Base-by-base conservation (phyloP, 2,113 vertebrate genomes). In the Cebidichthys violaceus region DNA sequence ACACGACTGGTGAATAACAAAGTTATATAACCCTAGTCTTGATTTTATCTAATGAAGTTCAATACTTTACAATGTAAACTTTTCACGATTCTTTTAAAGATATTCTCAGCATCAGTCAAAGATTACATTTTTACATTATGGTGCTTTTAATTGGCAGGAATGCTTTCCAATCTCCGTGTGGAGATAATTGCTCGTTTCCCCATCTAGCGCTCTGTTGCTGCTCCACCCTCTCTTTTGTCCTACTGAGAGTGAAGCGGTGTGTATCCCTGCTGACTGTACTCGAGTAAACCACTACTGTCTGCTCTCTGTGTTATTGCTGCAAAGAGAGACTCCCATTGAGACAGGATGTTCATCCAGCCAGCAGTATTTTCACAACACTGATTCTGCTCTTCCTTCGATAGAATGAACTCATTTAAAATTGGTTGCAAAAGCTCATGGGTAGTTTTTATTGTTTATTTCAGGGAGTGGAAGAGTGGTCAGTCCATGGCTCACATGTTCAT, bases 141-240 rank as follows among this genome's bases (percentile, higher is more conserved):
- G 2, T 60, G 29, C 24, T 70, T 65, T 60, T 5, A 61, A 67
- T 31, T 37, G 37, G 61, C 61, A 66, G 29, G 31, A 67, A 22
- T 0, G 22, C 31, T 50, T 68, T 39, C 17, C 1, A 5, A 52
- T 64, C 43, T 76, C 57, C 11, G 18, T 2, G 41, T 77, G 75
- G 50, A 82, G 83, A 81, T 83, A 88, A 90, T 72, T 18, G 64
- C 15, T 72, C 0, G 37, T 64, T 92, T 92, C 86, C 86, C 68
- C 43, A 61, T 87, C 73, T 24, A 29, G 71, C 9, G 43, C 70
- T 74, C 20, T 24, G 76, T 8, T 35, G 68, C 66, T 43, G 77
- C 69, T 76, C 71, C 85, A 80, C 80, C 74, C 80, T 81, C 13
- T 22, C 39, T 33, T 11, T 75, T 43, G 62, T 66, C 75, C 45